Evolutionary conservation across 2,797 vertebrate genomes (phyloP).

Genomic region (Jordanella pulchra): DNA sequence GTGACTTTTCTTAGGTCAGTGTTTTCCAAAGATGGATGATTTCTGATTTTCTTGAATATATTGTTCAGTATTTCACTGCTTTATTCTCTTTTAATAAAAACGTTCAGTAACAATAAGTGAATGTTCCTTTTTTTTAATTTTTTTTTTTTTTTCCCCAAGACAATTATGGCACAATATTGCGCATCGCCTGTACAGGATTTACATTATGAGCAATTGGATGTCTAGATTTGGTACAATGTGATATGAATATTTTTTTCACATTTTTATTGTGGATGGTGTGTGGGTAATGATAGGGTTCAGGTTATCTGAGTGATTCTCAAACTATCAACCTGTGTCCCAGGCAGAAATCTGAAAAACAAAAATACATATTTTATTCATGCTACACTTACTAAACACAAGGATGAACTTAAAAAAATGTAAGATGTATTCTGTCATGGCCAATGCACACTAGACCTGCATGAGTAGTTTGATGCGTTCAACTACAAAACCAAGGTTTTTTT

Average conservation of each 20-base stretch:
- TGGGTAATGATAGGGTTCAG: no score
- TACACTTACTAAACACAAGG: no score
- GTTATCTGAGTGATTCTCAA: no score
- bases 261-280: no score
- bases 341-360: no score
- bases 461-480: no score
- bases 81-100: constrained; percentile 77
- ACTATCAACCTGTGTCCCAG: no score
- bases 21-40: constrained; percentile 59
- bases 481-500: no score
- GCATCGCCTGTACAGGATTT: neutral
- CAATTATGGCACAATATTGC: neutral
- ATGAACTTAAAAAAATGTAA: no score
- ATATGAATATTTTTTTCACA: neutral
- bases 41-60: constrained; percentile 55
- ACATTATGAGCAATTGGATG: neutral
- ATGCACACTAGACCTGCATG: no score
- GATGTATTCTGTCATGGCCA: no score
- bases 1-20: constrained; percentile 53
- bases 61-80: constrained; percentile 58
- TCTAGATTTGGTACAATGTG: neutral
- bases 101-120: constrained; percentile 26
- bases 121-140: neutral
- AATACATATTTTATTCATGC: no score
- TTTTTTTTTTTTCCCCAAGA: neutral